Percentiles rank a stretch among this genome's conserved stretches.
phyloP scores from a whole-genome alignment of 2,797 vertebrate species.

The Centroberyx gerrardi region DNA sequence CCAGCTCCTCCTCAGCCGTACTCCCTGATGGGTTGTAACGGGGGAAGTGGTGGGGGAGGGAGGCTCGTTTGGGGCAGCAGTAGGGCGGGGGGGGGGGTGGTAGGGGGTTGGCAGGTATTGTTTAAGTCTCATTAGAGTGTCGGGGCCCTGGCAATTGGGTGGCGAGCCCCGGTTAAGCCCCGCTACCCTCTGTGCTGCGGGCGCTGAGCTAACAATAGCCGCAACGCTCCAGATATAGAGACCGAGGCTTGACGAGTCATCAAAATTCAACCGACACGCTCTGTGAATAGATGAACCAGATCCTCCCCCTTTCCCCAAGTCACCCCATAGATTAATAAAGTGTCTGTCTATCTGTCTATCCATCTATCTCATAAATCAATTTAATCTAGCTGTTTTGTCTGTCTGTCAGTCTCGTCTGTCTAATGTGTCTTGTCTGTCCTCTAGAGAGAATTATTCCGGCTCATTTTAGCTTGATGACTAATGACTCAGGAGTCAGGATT shows the following conservation, averaged over 20 bases:
- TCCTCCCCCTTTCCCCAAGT: neutral
- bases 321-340: constrained; percentile 10
- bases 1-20: constrained; percentile 29
- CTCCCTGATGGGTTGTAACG: constrained; percentile 21
- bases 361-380: constrained; percentile 7
- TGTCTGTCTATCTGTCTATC: neutral
- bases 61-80: constrained; percentile 5
- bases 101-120: constrained; percentile 36
- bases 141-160: constrained; percentile 39
- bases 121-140: constrained; percentile 56
- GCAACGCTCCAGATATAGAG: constrained; percentile 64
- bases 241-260: constrained; percentile 58
- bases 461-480: constrained; percentile 17
- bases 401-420: constrained; percentile 43
- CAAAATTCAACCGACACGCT: constrained; percentile 64
- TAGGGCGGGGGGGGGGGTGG: neutral
- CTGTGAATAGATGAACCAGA: constrained; percentile 30
- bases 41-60: neutral
- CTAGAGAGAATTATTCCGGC: neutral
- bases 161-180: constrained; percentile 59
- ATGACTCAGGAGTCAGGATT: constrained; percentile 1
- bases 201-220: constrained; percentile 75
- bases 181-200: constrained; percentile 58
- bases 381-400: constrained; percentile 3
- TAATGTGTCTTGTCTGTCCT: constrained; percentile 3